phyloP scores from a whole-genome alignment of 2,888 invertebrate species.

The Hydriomena furcata region DNA sequence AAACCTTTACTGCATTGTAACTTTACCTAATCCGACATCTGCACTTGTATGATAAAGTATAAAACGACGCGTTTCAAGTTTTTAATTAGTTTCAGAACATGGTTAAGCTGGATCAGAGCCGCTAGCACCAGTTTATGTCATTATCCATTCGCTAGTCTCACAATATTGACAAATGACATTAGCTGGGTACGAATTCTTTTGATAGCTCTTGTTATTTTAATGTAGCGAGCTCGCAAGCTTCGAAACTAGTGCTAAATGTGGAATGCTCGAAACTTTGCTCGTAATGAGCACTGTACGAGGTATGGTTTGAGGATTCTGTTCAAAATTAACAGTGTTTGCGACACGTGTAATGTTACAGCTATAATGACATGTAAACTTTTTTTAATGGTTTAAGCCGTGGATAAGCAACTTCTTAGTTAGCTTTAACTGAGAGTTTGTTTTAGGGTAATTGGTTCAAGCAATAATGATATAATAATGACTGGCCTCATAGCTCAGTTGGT shows the following conservation, averaged over 20 bases:
- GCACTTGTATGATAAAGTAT: conserved; percentile 31
- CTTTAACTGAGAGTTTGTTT: too few species aligned
- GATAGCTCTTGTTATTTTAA: too few species aligned
- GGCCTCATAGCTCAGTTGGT: too few species aligned
- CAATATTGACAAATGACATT: too few species aligned
- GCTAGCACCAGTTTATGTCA: neutral
- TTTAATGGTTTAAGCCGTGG: neutral
- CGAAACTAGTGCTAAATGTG: conserved; percentile 2
- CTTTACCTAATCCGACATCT: conserved; percentile 31
- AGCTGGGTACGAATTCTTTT: too few species aligned
- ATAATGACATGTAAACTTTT: neutral
- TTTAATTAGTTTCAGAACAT: conserved; percentile 39
- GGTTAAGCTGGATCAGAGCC: conserved; percentile 12
- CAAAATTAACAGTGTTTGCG: conserved; percentile 4
- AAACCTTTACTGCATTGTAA: conserved; percentile 14
- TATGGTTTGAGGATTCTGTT: conserved; percentile 1
- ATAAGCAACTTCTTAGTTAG: too few species aligned
- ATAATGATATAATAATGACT: too few species aligned
- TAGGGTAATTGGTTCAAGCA: too few species aligned
- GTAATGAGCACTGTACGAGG: conserved; percentile 20
- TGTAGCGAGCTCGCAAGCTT: too few species aligned
- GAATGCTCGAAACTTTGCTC: conserved; percentile 20
- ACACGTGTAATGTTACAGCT: neutral
- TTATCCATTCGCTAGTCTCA: neutral
- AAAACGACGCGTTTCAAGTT: conserved; percentile 35